These are phyloP conservation scores for Dolichotis patagonum DNA, from an alignment of 2,113 vertebrate genomes.

Conservation along the genomic window DNA sequence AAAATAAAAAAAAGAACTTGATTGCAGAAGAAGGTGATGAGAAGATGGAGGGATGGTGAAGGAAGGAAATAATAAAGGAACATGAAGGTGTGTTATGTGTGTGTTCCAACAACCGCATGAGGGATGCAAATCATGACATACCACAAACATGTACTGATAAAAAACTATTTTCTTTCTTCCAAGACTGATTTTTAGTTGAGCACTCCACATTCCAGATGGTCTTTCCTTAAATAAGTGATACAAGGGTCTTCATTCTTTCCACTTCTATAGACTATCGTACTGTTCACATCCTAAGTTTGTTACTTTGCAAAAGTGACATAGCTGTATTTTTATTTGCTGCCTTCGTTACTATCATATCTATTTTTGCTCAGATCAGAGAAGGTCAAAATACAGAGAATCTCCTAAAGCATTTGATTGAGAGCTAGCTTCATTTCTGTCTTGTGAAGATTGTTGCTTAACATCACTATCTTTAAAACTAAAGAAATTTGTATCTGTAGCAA, in stretches of 20 bases:
- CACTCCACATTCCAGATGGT: not conserved
- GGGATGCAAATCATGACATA: not conserved
- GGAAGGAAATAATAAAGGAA: not conserved
- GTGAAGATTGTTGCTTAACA: not conserved
- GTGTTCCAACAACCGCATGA: not conserved
- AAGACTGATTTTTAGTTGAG: not conserved
- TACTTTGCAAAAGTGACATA: not conserved
- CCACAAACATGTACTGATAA: not conserved
- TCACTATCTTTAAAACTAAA: not conserved
- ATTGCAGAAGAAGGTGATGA: not conserved
- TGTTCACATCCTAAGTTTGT: not conserved
- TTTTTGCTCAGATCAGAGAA: not conserved
- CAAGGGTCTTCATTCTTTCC: not conserved
- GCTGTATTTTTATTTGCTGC: not conserved
- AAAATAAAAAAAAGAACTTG: not conserved
- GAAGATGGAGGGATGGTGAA: not conserved
- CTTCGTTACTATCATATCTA: not conserved
- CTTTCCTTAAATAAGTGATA: not conserved
- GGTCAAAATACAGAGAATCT: not conserved
- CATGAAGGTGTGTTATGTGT: not conserved
- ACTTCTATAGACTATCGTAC: not conserved
- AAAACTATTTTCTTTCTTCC: not conserved
- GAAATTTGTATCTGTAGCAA: not conserved
- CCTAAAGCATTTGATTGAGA: not conserved
- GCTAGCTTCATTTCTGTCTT: not conserved